Base-by-base conservation (phyloP, 2,797 vertebrate genomes). In the Hemibagrus guttatus region DNA sequence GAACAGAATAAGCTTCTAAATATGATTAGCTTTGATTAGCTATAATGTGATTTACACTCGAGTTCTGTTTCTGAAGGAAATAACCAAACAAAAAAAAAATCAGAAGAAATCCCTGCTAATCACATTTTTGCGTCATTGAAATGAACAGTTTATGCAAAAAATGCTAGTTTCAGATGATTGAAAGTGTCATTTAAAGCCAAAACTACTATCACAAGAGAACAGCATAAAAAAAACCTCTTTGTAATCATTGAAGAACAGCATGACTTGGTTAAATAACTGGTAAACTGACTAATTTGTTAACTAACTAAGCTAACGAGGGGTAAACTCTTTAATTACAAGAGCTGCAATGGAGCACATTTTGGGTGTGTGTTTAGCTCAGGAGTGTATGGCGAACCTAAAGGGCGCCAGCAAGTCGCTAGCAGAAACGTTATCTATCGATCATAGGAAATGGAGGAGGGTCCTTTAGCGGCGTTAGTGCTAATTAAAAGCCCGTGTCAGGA, bases 401-500 rank as follows among this genome's bases (percentile, higher is more conserved):
- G 81, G 81, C 81, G 81, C 66, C 81, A 39, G 52, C 13, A 6
- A 39, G 81, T 83, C 81, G 21, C 71, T 83, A 56, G 31, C 66
- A 71, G 66, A 83, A 83, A 83, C 31, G 31, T 39, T 56, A 17
- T 28, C 66, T 39, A 95, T 96, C 88, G 93, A 96, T 96, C 93
- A 93, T 92, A 89, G 91, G 89, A 93, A 92, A 85, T 89, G 80
- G 88, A 92, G 81, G 86, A 89, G 63, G 86, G 86, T 87, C 91
- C 84, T 66, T 82, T 46, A 82, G 61, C 90, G 89, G 93, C 92
- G 89, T 88, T 93, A 88, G 92, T 93, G 94, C 94, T 95, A 95
- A 95, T 95, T 94, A 95, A 94, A 93, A 92, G 93, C 89, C 89
- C 92, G 91, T 93, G 93, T 91, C 90, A 69, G 85, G 85, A 91